Evolutionary conservation across 2,888 invertebrate species (phyloP).

Genomic region (Lydus trimaculatus): DNA sequence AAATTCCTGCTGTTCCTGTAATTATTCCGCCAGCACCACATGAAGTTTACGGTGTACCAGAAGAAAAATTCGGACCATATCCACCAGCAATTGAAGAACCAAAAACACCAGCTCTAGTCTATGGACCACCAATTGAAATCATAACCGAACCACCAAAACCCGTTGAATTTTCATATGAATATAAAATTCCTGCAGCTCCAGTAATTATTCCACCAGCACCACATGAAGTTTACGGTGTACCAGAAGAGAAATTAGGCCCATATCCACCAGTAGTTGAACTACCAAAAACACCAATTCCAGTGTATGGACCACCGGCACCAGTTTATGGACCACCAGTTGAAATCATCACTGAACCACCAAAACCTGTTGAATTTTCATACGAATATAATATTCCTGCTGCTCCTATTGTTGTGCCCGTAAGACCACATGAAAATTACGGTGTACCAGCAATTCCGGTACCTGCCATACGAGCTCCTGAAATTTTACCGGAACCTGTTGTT

Average conservation of each 20-base stretch:
- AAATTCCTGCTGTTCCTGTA: conserved; percentile 8
- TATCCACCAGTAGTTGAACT: neutral
- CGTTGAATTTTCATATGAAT: conserved; percentile 14
- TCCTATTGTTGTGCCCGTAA: too few relatives aligned
- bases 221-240: neutral
- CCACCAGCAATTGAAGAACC: neutral
- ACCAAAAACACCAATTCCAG: neutral
- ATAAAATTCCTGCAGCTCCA: conserved; percentile 10
- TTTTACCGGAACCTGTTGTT: neutral
- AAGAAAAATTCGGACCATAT: neutral
- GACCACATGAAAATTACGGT: neutral
- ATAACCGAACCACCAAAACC: conserved; percentile 8
- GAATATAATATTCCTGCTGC: too few relatives aligned
- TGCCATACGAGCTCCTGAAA: neutral
- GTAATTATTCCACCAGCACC: neutral
- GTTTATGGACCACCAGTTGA: too few relatives aligned
- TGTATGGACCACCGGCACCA: neutral
- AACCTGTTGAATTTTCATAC: too few relatives aligned
- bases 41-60: neutral
- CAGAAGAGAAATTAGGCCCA: neutral
- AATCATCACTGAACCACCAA: too few relatives aligned
- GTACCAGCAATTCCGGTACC: neutral
- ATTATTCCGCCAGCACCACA: neutral
- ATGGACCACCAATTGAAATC: neutral
- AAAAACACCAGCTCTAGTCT: neutral